Percentiles rank a stretch among this genome's conserved stretches.
Evolutionary conservation across 1,140 invertebrate genomes (phyloP).

Genomic region (Conopomorpha cramerella): DNA sequence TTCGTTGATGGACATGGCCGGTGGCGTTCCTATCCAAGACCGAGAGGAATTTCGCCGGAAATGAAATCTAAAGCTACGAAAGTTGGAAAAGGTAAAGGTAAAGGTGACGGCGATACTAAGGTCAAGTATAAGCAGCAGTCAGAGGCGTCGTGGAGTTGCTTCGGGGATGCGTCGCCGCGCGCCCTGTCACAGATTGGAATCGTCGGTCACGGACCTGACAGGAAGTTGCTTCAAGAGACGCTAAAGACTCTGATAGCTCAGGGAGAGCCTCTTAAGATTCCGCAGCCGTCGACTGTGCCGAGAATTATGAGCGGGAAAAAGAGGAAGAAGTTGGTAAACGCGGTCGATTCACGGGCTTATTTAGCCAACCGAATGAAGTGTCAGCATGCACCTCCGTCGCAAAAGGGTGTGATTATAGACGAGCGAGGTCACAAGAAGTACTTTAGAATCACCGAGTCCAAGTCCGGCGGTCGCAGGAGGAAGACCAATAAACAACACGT

Average conservation of each 20-base stretch:
- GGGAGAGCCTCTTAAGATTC: slow-evolving; percentile 34
- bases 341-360: slow-evolving; percentile 5
- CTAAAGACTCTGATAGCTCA: slow-evolving; percentile 22
- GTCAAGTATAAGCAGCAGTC: slow-evolving; percentile 13
- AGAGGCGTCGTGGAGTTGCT: slow-evolving; percentile 38
- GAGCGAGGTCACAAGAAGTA: slow-evolving; percentile 31
- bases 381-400: slow-evolving; percentile 24
- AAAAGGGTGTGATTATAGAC: slow-evolving; percentile 33
- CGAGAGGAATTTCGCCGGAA: slow-evolving; percentile 9
- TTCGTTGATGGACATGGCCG: slow-evolving; percentile 27
- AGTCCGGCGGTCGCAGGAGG: no score
- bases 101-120: slow-evolving; percentile 11
- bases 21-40: slow-evolving; percentile 30
- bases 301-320: slow-evolving; percentile 11
- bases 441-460: no score
- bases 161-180: slow-evolving; percentile 28
- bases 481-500: no score
- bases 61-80: neutral
- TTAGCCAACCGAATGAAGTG: slow-evolving; percentile 19
- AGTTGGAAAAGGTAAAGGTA: slow-evolving; percentile 7
- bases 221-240: slow-evolving; percentile 20
- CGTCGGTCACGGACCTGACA: slow-evolving; percentile 37
- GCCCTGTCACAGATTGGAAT: slow-evolving; percentile 37
- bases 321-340: slow-evolving; percentile 5
- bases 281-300: slow-evolving; percentile 19